Evolutionary conservation across 2,797 vertebrate genomes (phyloP).

Genomic region (Tokudaia muenninki): DNA sequence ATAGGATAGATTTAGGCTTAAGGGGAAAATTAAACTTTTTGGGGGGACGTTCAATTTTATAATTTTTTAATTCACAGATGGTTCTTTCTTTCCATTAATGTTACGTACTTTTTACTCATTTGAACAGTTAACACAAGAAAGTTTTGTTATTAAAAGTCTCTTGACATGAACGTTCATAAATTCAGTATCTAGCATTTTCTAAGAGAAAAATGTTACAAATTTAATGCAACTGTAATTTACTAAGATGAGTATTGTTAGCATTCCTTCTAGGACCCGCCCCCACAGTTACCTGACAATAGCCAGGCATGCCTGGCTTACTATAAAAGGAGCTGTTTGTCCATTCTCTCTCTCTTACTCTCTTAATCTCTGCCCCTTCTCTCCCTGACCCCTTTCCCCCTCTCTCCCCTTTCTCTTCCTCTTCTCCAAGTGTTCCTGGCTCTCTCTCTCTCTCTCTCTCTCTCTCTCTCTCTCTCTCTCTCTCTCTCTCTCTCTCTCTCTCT

Average conservation of each 20-base stretch:
- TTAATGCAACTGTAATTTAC: background rate
- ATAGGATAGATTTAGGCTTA: background rate
- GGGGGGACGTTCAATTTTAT: background rate
- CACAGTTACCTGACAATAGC: background rate
- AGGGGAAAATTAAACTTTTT: conserved; percentile 12
- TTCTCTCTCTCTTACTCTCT: background rate
- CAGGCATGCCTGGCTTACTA: background rate
- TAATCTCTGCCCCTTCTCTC: background rate
- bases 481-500: too few species aligned
- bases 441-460: too few species aligned
- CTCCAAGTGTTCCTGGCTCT: too few species aligned
- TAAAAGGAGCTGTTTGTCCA: background rate
- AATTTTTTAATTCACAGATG: background rate
- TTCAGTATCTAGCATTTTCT: background rate
- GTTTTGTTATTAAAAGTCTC: background rate
- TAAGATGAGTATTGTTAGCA: background rate
- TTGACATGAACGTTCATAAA: background rate
- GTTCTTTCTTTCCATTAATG: background rate
- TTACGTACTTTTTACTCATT: background rate
- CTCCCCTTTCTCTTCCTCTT: too few species aligned
- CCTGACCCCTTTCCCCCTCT: too few species aligned
- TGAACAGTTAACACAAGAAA: background rate
- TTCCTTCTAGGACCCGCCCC: background rate
- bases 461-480: too few species aligned
- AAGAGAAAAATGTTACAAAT: conserved; percentile 17